A percentile compares a stretch with the other conserved stretches of the same genome.
phyloP scores from a whole-genome alignment of 2,113 vertebrate genomes.

The Isichthys henryi region DNA sequence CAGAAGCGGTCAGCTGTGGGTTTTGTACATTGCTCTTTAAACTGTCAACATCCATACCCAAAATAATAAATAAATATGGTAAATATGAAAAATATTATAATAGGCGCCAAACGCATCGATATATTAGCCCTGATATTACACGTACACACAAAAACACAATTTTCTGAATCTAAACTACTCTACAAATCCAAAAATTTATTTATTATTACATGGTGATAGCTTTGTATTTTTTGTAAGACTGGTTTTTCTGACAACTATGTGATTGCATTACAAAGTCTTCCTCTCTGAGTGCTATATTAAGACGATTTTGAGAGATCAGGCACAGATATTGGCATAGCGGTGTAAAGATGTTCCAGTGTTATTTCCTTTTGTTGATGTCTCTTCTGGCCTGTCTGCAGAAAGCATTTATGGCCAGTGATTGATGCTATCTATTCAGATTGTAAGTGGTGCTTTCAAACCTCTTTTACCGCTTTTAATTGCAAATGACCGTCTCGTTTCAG shows the following conservation, averaged over 20 bases:
- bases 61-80: background rate
- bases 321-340: constrained; percentile 43
- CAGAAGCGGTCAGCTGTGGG: background rate
- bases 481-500: constrained; percentile 72
- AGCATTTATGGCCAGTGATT: constrained; percentile 64
- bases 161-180: background rate
- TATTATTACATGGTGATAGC: constrained; percentile 14
- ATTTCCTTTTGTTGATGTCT: constrained; percentile 40
- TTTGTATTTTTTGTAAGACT: constrained; percentile 24
- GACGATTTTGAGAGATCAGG: constrained; percentile 64
- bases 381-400: constrained; percentile 32
- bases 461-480: constrained; percentile 80
- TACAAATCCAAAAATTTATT: background rate
- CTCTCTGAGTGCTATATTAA: constrained; percentile 52
- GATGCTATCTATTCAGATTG: constrained; percentile 72
- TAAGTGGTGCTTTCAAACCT: constrained; percentile 73
- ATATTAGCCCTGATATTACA: background rate
- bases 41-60: background rate
- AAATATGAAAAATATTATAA: background rate
- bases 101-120: background rate
- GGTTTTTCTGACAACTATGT: constrained; percentile 42
- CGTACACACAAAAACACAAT: background rate
- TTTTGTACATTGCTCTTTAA: background rate
- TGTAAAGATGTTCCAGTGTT: constrained; percentile 43
- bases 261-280: constrained; percentile 45